These are phyloP conservation scores for Amblyteles armatorius DNA, from an alignment of 2,888 invertebrate genomes.

Conservation along the genomic window DNA sequence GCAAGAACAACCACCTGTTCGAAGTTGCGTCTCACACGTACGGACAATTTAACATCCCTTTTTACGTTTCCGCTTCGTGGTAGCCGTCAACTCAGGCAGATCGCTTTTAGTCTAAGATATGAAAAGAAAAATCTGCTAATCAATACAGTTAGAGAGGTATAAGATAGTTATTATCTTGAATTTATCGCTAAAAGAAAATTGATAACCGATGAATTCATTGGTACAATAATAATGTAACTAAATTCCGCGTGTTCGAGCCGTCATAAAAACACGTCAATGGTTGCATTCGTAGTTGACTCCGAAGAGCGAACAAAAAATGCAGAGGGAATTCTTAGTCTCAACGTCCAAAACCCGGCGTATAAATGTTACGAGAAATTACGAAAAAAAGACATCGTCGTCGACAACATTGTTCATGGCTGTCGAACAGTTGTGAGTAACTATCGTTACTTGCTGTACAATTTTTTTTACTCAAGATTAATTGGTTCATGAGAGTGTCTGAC, in stretches of 20 bases:
- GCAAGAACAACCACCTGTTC: too few relatives aligned
- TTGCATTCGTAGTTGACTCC: conserved; percentile 30
- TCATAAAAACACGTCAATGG: conserved; percentile 31
- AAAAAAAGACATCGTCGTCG: conserved; percentile 4
- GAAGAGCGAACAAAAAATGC: conserved; percentile 37
- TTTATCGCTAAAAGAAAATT: conserved; percentile 15
- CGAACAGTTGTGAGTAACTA: neutral
- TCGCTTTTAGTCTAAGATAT: conserved; percentile 25
- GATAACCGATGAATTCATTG: conserved; percentile 42
- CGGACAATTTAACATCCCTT: neutral
- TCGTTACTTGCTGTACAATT: neutral
- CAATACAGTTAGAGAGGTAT: conserved; percentile 16
- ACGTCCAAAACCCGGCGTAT: neutral
- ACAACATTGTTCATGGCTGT: neutral
- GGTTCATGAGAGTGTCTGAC: neutral
- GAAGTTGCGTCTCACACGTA: too few relatives aligned
- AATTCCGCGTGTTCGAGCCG: conserved; percentile 21
- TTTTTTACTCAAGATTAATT: neutral
- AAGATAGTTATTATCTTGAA: conserved; percentile 60
- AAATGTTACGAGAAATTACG: neutral
- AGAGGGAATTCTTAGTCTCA: conserved; percentile 6
- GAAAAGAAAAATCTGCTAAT: conserved; percentile 22
- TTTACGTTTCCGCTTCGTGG: neutral
- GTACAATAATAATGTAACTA: conserved; percentile 38
- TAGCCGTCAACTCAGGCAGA: conserved; percentile 11